Evolutionary conservation across 2,888 invertebrate species (phyloP).

Genomic region (Entomobrya multifasciata): DNA sequence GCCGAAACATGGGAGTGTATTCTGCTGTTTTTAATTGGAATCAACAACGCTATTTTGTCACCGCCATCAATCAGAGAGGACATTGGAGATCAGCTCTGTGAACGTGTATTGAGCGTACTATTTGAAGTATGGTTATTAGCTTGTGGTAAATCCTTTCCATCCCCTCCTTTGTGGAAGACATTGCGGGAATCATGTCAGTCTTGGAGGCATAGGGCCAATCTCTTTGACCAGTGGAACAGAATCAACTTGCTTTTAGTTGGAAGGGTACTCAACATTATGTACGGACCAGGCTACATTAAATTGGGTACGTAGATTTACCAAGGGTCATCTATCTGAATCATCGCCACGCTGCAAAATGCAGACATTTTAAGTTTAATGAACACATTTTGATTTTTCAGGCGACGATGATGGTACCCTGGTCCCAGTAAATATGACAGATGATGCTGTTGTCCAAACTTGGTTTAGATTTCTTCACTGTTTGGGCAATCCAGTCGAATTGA

Average conservation of each 20-base stretch:
- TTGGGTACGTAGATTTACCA: conserved; percentile 71
- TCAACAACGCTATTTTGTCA: conserved; percentile 94
- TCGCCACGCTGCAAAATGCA: no score
- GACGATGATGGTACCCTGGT: conserved; percentile 93
- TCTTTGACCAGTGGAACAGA: conserved; percentile 97
- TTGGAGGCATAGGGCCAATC: conserved; percentile 96
- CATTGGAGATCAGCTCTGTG: conserved; percentile 96
- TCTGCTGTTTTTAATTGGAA: conserved; percentile 91
- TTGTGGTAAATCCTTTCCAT: conserved; percentile 92
- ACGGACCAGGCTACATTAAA: conserved; percentile 85
- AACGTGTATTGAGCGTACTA: conserved; percentile 94
- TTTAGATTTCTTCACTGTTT: conserved; percentile 96
- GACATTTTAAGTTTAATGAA: no score
- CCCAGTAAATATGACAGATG: conserved; percentile 91
- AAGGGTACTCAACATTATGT: conserved; percentile 91
- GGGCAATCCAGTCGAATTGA: conserved; percentile 96
- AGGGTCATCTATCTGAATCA: no score
- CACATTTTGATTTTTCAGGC: no score
- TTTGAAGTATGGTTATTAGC: conserved; percentile 93
- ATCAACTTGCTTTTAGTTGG: conserved; percentile 95
- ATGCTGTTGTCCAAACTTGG: conserved; percentile 97
- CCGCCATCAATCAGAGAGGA: conserved; percentile 97
- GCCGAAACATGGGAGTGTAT: conserved; percentile 95
- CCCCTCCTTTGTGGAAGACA: conserved; percentile 97
- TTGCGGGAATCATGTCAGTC: conserved; percentile 94